Conservation (phyloP, 2,113 vertebrate genomes). For the Fulmarus glacialis region DNA sequence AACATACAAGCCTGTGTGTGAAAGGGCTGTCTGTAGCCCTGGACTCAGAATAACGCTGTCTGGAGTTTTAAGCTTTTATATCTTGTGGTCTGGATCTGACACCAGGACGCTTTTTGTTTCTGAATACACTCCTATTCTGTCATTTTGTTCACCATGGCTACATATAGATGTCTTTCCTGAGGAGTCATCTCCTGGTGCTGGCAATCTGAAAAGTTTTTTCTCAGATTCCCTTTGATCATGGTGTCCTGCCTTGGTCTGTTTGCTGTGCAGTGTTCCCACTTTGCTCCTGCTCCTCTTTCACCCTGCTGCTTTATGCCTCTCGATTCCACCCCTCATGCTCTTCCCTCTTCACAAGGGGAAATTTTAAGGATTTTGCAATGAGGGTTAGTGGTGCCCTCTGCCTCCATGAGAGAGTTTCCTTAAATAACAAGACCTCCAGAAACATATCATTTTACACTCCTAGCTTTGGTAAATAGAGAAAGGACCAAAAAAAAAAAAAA, state of each 20-base stretch:
- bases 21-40: background rate
- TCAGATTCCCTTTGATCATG: background rate
- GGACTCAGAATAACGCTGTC: background rate
- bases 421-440: background rate
- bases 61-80: background rate
- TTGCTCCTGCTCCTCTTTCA: background rate
- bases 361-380: background rate
- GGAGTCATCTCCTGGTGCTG: background rate
- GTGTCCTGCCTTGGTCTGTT: background rate
- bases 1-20: background rate
- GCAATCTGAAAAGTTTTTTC: background rate
- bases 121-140: background rate
- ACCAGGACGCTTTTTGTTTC: background rate
- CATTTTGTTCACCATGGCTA: background rate
- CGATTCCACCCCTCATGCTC: accelerated
- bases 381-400: background rate
- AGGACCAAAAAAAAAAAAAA: background rate
- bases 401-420: background rate
- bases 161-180: background rate
- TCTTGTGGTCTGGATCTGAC: background rate
- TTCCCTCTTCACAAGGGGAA: background rate
- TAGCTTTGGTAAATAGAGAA: background rate
- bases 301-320: background rate
- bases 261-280: background rate
- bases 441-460: background rate